Percentiles rank a stretch among this genome's conserved stretches.
Conservation (phyloP, 1,140 invertebrate species). For the Gryllus bimaculatus region DNA sequence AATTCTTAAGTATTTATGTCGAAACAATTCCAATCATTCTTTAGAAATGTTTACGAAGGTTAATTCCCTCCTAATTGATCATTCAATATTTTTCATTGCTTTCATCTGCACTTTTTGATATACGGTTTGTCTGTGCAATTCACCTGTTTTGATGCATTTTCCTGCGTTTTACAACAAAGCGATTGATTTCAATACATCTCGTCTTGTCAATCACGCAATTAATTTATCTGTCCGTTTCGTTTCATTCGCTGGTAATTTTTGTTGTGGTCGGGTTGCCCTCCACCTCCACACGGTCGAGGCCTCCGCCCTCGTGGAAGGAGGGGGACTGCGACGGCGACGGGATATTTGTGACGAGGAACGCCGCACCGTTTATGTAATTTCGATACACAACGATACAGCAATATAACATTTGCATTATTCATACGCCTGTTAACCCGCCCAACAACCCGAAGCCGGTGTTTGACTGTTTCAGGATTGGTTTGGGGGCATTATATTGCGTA, state of each 20-base stretch:
- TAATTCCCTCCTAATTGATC: no score
- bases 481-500: background rate
- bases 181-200: background rate
- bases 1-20: no score
- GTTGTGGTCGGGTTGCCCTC: no score
- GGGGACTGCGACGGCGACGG: no score
- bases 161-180: background rate
- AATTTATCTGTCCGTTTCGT: background rate
- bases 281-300: no score
- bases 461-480: background rate
- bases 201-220: background rate
- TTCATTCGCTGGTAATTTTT: background rate
- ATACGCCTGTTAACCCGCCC: background rate
- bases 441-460: background rate
- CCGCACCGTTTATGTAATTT: background rate
- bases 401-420: constrained; percentile 6
- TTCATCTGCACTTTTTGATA: no score
- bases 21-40: no score
- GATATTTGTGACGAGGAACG: background rate
- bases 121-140: no score
- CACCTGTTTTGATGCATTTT: no score
- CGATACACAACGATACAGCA: constrained; percentile 3
- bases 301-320: background rate
- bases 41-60: no score
- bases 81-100: no score